Conservation (phyloP, 2,888 invertebrate genomes). For the Onchidella celtica region DNA sequence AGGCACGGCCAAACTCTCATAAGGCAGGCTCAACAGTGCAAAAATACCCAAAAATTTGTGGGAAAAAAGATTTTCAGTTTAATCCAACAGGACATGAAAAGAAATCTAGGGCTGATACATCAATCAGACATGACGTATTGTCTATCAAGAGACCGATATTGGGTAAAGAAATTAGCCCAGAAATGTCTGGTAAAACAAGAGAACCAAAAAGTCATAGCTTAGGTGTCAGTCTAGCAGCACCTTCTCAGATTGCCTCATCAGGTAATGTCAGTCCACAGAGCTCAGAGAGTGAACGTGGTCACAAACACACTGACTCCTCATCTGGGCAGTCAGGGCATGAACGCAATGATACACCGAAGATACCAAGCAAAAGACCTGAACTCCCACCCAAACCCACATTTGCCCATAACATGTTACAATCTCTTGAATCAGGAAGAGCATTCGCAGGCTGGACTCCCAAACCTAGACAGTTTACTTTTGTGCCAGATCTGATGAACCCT, state of each 20-base stretch:
- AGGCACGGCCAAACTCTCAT: neutral
- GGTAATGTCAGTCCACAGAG: slow-evolving; percentile 54
- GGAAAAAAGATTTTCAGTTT: neutral
- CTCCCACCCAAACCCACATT: slow-evolving; percentile 70
- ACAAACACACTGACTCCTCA: slow-evolving; percentile 45
- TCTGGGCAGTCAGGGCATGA: slow-evolving; percentile 44
- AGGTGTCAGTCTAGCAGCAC: slow-evolving; percentile 12
- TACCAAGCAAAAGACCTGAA: slow-evolving; percentile 57
- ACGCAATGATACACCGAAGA: slow-evolving; percentile 35
- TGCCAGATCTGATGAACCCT: slow-evolving; percentile 44
- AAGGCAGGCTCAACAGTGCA: neutral
- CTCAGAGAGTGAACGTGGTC: slow-evolving; percentile 51
- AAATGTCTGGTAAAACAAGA: neutral
- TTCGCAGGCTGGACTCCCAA: slow-evolving; percentile 52
- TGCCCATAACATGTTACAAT: slow-evolving; percentile 58
- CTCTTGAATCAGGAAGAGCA: slow-evolving; percentile 53
- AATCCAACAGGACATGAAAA: neutral
- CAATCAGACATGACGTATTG: slow-evolving; percentile 6
- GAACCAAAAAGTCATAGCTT: neutral
- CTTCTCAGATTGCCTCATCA: slow-evolving; percentile 39
- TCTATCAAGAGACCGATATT: neutral
- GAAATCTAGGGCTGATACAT: neutral
- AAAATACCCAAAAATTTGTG: neutral
- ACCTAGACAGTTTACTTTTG: slow-evolving; percentile 57
- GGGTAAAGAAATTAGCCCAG: slow-evolving; percentile 6